A percentile compares a stretch with the other conserved stretches of the same genome.
These are phyloP conservation scores for Clarias macrocephalus DNA, from an alignment of 2,113 vertebrate genomes.

Conservation along the genomic window DNA sequence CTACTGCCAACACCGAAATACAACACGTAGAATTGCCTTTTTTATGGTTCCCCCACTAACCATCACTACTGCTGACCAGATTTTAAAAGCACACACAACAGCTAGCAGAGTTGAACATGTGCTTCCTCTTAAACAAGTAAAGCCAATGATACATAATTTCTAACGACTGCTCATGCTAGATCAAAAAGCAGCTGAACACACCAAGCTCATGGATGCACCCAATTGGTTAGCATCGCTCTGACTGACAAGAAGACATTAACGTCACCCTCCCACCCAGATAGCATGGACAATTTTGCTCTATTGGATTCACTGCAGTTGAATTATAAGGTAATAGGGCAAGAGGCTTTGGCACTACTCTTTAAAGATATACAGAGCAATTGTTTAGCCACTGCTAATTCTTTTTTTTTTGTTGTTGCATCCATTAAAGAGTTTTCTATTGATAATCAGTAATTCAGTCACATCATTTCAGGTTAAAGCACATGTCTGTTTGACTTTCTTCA, in stretches of 20 bases:
- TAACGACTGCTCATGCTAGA: neutral
- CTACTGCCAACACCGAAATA: neutral
- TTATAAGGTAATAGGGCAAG: neutral
- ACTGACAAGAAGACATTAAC: neutral
- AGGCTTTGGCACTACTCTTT: neutral
- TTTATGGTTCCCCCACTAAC: neutral
- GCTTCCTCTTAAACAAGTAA: neutral
- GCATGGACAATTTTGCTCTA: neutral
- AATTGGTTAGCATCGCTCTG: neutral
- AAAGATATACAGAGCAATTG: neutral
- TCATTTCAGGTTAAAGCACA: too few species aligned
- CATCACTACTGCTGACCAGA: neutral
- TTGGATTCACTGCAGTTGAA: neutral
- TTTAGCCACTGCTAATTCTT: neutral
- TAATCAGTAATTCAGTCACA: too few species aligned
- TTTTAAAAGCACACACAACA: neutral
- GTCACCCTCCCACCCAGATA: neutral
- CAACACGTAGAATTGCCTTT: neutral
- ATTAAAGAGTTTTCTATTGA: too few species aligned
- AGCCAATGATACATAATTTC: neutral
- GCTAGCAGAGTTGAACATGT: neutral
- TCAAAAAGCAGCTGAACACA: neutral
- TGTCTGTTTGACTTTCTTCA: too few species aligned
- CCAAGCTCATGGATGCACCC: neutral
- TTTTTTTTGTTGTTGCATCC: too few species aligned